phyloP scores from a whole-genome alignment of 2,113 vertebrate species.

The Probosciger aterrimus region DNA sequence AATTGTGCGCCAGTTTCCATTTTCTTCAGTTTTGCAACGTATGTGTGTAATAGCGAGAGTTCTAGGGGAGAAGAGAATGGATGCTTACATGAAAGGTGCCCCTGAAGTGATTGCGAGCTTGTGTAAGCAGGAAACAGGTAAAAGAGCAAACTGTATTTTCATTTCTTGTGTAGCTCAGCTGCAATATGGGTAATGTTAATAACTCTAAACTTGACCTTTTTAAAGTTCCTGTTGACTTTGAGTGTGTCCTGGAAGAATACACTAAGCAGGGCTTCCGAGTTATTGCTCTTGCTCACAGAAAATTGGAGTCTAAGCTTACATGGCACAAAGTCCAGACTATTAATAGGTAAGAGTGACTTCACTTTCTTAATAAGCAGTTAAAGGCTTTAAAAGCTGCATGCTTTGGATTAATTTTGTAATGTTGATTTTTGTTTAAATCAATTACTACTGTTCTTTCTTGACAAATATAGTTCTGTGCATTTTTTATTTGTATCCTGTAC shows the following conservation, averaged over 20 bases:
- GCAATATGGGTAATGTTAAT: not conserved
- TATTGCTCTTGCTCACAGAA: constrained; percentile 93
- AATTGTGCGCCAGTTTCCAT: constrained; percentile 95
- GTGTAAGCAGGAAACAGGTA: constrained; percentile 91
- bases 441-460: not conserved
- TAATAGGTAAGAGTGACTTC: constrained; percentile 78
- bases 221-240: constrained; percentile 89
- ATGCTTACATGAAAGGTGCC: constrained; percentile 93
- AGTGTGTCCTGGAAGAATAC: constrained; percentile 87
- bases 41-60: constrained; percentile 90
- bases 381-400: not conserved
- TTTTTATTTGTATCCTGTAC: not conserved
- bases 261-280: constrained; percentile 96
- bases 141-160: not conserved
- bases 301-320: constrained; percentile 89
- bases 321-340: constrained; percentile 97
- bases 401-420: not conserved
- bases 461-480: not conserved
- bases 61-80: constrained; percentile 93
- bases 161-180: not conserved
- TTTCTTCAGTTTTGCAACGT: constrained; percentile 91
- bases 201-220: not conserved
- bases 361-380: not conserved
- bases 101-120: constrained; percentile 91
- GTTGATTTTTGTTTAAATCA: not conserved